phyloP scores from a whole-genome alignment of 2,888 invertebrate species.

The Drosophila crucigera region DNA sequence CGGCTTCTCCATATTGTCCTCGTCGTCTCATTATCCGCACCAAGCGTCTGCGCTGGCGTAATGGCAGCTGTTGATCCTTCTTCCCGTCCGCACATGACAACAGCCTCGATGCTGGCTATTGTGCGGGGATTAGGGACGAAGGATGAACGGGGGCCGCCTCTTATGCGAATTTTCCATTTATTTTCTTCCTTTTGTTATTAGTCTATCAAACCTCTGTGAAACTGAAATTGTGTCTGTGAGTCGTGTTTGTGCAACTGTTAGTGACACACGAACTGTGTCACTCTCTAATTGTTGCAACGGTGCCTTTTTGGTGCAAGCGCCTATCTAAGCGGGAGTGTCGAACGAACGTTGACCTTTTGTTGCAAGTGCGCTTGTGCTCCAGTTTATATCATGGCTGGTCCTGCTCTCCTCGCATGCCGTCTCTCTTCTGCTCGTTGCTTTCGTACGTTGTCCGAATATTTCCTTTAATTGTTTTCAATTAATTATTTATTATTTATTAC shows the following conservation, averaged over 20 bases:
- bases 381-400: neutral
- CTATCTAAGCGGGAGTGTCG: neutral
- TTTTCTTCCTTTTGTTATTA: neutral
- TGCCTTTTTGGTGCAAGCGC: neutral
- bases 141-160: neutral
- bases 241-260: neutral
- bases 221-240: neutral
- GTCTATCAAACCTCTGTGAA: neutral
- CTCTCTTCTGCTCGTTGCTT: neutral
- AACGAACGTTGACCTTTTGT: neutral
- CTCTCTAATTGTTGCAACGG: neutral
- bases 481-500: neutral
- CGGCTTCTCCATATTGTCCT: too few species aligned
- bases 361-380: neutral
- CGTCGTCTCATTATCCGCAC: too few species aligned
- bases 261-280: neutral
- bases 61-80: too few species aligned
- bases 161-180: neutral
- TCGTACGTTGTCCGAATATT: neutral
- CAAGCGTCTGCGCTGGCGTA: too few species aligned
- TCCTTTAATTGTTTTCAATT: neutral
- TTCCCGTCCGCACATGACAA: neutral
- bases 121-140: neutral
- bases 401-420: neutral
- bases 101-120: neutral